phyloP scores from a whole-genome alignment of 2,888 invertebrate species.

The Heliothis peltigera region DNA sequence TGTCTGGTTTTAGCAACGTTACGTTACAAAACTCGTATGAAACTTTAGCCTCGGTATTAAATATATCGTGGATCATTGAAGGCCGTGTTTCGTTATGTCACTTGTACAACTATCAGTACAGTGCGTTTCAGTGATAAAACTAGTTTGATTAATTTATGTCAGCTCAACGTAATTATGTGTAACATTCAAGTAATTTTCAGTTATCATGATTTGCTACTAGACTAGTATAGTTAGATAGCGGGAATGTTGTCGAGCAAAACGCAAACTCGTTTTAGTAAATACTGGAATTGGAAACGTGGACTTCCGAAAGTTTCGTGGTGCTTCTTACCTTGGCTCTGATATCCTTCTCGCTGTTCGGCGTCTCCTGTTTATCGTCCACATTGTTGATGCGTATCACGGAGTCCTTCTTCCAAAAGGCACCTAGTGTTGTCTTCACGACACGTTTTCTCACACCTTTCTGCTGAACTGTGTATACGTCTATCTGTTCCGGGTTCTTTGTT shows the following conservation, averaged over 20 bases:
- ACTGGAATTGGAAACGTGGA: slow-evolving; percentile 82
- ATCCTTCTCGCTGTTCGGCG: slow-evolving; percentile 91
- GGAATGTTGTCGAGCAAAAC: slow-evolving; percentile 29
- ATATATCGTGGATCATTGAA: slow-evolving; percentile 56
- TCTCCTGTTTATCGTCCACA: slow-evolving; percentile 92
- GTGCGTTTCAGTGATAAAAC: slow-evolving; percentile 48
- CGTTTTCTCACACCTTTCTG: slow-evolving; percentile 90
- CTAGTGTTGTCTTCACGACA: slow-evolving; percentile 90
- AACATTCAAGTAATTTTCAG: slow-evolving; percentile 34
- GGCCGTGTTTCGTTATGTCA: slow-evolving; percentile 64
- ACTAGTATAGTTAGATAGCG: slow-evolving; percentile 31
- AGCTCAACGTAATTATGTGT: slow-evolving; percentile 29
- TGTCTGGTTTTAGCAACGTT: slow-evolving; percentile 48
- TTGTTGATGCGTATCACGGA: slow-evolving; percentile 93
- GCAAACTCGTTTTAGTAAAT: slow-evolving; percentile 49
- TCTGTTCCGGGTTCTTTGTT: slow-evolving; percentile 93
- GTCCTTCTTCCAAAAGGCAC: slow-evolving; percentile 92
- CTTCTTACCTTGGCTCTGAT: slow-evolving; percentile 91
- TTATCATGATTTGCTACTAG: slow-evolving; percentile 43
- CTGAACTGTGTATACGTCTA: slow-evolving; percentile 92
- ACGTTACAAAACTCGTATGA: slow-evolving; percentile 56
- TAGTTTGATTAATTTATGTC: slow-evolving; percentile 36
- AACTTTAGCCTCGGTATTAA: slow-evolving; percentile 59
- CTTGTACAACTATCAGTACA: slow-evolving; percentile 56
- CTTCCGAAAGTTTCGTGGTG: slow-evolving; percentile 58